These are phyloP conservation scores for Ctenicera cuprea DNA, from an alignment of 2,888 invertebrate genomes.

Conservation along the genomic window DNA sequence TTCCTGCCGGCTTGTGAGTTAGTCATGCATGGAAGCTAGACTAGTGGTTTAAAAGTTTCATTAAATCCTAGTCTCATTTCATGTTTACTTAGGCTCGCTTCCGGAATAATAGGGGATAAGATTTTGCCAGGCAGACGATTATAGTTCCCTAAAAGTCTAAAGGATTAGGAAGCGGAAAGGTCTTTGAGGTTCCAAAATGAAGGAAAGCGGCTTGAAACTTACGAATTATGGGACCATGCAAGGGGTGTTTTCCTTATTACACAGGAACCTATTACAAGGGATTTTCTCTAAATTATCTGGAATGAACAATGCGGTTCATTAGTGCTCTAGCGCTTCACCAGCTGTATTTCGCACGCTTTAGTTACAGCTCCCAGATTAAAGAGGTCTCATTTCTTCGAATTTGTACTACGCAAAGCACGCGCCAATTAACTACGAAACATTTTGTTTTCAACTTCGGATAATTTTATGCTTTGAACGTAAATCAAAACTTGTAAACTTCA, in stretches of 20 bases:
- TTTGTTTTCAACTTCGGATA: slow-evolving; percentile 5
- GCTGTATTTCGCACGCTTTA: slow-evolving; percentile 41
- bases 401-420: slow-evolving; percentile 37
- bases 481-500: too few relatives aligned
- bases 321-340: slow-evolving; percentile 39
- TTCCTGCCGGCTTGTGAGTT: slow-evolving; percentile 20
- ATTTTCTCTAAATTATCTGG: slow-evolving; percentile 50
- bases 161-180: slow-evolving; percentile 48
- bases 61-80: slow-evolving; percentile 44
- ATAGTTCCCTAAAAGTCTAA: slow-evolving; percentile 48
- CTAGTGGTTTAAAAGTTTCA: slow-evolving; percentile 42
- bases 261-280: slow-evolving; percentile 52
- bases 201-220: slow-evolving; percentile 47
- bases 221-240: slow-evolving; percentile 43
- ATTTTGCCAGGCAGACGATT: slow-evolving; percentile 42
- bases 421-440: slow-evolving; percentile 28
- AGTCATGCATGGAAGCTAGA: slow-evolving; percentile 34
- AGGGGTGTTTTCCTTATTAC: slow-evolving; percentile 48
- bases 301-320: slow-evolving; percentile 46
- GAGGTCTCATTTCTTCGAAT: slow-evolving; percentile 38
- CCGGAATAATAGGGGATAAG: slow-evolving; percentile 44
- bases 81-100: slow-evolving; percentile 43
- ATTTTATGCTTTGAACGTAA: slow-evolving; percentile 3
- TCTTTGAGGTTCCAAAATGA: slow-evolving; percentile 47
- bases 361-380: slow-evolving; percentile 33